phyloP scores from a whole-genome alignment of 2,888 invertebrate species.

The Geotrupes spiniger region DNA sequence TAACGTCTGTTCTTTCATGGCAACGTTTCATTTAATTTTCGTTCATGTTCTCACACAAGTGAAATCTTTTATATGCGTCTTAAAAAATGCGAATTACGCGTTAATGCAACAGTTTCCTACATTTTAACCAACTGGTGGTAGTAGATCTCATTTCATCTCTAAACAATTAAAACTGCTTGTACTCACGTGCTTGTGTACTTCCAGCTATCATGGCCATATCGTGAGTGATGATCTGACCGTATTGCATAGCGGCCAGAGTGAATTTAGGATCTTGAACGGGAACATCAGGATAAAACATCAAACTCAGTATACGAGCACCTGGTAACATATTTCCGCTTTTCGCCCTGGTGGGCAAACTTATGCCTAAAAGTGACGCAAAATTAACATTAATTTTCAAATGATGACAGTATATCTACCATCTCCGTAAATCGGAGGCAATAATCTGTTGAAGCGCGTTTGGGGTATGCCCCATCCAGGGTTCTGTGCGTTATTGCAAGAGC shows the following conservation, averaged over 20 bases:
- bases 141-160: too few species aligned
- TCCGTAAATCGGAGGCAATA: conserved; percentile 63
- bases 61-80: too few species aligned
- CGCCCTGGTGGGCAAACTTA: conserved; percentile 61
- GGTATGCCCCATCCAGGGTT: conserved; percentile 81
- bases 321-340: conserved; percentile 66
- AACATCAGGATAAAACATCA: conserved; percentile 67
- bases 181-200: conserved; percentile 73
- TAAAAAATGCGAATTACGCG: too few species aligned
- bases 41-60: too few species aligned
- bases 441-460: conserved; percentile 66
- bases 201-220: conserved; percentile 75
- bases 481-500: conserved; percentile 89
- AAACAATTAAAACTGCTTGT: too few species aligned
- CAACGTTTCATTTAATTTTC: too few species aligned
- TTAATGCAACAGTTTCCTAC: too few species aligned
- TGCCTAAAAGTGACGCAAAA: conserved; percentile 50
- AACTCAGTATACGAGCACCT: conserved; percentile 66
- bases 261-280: conserved; percentile 69
- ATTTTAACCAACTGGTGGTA: too few species aligned
- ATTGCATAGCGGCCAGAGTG: conserved; percentile 75
- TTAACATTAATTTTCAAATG: neutral
- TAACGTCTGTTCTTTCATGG: too few species aligned
- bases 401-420: conserved; percentile 57
- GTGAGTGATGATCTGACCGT: conserved; percentile 77